These are phyloP conservation scores for Clarias batrachus DNA, from an alignment of 2,113 vertebrate genomes.

Conservation along the genomic window DNA sequence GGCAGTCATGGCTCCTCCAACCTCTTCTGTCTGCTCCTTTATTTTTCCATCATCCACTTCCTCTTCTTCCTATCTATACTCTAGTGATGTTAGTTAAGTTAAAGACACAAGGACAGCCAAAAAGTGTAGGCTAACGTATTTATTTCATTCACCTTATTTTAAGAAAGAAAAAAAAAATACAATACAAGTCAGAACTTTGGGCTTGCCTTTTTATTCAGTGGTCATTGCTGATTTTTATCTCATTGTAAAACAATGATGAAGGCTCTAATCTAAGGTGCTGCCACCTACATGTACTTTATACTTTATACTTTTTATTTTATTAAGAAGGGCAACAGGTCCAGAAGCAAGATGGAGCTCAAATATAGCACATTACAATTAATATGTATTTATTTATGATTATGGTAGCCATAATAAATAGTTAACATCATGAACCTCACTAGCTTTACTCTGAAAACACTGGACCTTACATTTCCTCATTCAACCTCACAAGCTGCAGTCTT, in stretches of 20 bases:
- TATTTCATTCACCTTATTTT: background rate
- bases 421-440: background rate
- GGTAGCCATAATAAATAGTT: background rate
- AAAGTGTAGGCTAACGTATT: background rate
- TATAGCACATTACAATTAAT: too few species aligned
- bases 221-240: too few species aligned
- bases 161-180: too few species aligned
- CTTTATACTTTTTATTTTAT: background rate
- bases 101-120: background rate
- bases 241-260: too few species aligned
- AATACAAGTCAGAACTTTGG: too few species aligned
- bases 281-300: background rate
- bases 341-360: background rate
- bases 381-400: too few species aligned
- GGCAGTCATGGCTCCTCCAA: background rate
- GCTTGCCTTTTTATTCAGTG: too few species aligned
- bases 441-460: background rate
- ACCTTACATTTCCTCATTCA: background rate
- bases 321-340: background rate
- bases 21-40: slow-evolving; percentile 3
- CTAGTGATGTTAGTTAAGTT: background rate
- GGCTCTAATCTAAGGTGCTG: too few species aligned
- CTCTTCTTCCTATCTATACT: background rate
- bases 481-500: background rate
- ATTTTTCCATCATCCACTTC: background rate